Base-by-base conservation (phyloP, 2,113 vertebrate species). In the Lepidiolamprologus cunningtoni region DNA sequence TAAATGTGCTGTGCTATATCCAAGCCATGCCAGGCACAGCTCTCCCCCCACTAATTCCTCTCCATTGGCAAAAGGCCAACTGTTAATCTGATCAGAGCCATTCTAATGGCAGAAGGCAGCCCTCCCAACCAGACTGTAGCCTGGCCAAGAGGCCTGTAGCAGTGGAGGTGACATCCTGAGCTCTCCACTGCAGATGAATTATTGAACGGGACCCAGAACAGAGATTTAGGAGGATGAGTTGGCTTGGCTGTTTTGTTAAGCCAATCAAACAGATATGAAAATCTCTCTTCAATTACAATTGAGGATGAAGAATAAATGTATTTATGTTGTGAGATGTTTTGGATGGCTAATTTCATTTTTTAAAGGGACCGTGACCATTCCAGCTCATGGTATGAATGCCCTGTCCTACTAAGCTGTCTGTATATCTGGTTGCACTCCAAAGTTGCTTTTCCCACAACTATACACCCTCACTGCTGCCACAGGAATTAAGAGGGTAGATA, bases 11-110 rank as follows among this genome's bases (percentile, higher is more conserved):
- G 28, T 82, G 82, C 93, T 84, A 81, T 55, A 83, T 81, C 79
- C n/a, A 14, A 40, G 26, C 91, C 86, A 83, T 81, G 92, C 88
- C 91, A 91, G 87, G 78, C 80, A 88, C 82, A 42, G 33, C 87
- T 87, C 80, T 86, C 58, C 63, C 66, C 63, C 71, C 84, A 82
- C 55, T 71, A 40, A 16, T 91, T 81, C 54, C 42, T 81, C 89
- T 90, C 13, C 8, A 26, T 81, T 92, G 94, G 95, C 92, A 47
- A 11, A 58, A 37, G 45, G 87, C 81, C 88, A 47, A n/a, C 53
- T 55, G 92, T 89, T 90, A 92, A 96, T 86, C 76, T 80, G 91
- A 91, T 87, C 91, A 93, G 93, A 95, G 84, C 87, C 80, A 88
- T 80, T 81, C 81, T 93, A 95, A 95, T 86, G 92, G 93, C 63